Conservation (phyloP, 2,797 vertebrate genomes). For the Characodon lateralis region DNA sequence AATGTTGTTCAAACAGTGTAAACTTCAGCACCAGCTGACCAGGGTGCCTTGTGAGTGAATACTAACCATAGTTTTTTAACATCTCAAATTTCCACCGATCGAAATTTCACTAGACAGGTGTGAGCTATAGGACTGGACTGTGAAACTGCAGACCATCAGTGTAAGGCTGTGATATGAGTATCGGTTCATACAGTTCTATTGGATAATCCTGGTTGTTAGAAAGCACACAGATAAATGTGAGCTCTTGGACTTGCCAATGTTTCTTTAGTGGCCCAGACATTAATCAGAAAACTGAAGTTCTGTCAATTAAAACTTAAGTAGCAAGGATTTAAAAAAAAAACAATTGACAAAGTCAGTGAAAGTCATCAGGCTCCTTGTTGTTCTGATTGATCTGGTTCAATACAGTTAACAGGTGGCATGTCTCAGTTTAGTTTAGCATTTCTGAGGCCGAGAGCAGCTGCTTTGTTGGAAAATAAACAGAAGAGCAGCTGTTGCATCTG, state of each 20-base stretch:
- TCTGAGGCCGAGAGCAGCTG: neutral
- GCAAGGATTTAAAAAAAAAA: neutral
- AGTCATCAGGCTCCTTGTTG: neutral
- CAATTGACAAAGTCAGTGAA: neutral
- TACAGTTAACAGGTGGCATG: neutral
- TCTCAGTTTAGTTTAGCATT: neutral
- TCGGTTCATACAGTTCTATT: too few relatives aligned
- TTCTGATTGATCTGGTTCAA: conserved; percentile 2
- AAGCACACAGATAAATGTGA: neutral
- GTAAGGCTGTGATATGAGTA: too few relatives aligned
- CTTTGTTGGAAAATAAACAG: conserved; percentile 3
- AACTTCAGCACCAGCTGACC: neutral
- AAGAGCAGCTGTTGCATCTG: conserved; percentile 15
- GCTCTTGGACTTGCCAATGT: neutral
- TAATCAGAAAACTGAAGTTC: neutral
- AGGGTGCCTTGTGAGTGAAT: neutral
- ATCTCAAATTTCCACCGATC: neutral
- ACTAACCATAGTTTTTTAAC: neutral
- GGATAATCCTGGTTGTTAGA: neutral
- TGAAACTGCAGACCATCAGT: too few relatives aligned
- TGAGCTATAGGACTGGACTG: neutral
- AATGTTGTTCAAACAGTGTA: neutral
- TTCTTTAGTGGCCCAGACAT: neutral
- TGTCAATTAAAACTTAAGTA: neutral
- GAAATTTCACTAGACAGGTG: neutral